Evolutionary conservation across 2,888 invertebrate species (phyloP).

Genomic region (Theretra japonica): DNA sequence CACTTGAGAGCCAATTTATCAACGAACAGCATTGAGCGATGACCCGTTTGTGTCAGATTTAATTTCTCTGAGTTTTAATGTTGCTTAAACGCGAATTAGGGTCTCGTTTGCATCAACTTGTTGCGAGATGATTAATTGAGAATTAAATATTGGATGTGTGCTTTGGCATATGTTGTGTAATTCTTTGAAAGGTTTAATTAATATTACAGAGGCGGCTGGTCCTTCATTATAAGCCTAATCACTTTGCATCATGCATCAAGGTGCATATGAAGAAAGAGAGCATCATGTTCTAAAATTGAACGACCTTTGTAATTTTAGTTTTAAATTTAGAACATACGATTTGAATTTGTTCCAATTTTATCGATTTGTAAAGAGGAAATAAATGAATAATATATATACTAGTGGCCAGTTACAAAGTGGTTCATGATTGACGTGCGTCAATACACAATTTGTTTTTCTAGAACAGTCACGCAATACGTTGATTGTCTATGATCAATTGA

Average conservation of each 20-base stretch:
- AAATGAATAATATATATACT: background rate
- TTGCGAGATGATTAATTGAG: background rate
- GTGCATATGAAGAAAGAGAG: too few relatives aligned
- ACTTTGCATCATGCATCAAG: too few relatives aligned
- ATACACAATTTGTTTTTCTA: slow-evolving; percentile 31
- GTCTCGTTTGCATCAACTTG: slow-evolving; percentile 9
- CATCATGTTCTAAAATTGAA: too few relatives aligned
- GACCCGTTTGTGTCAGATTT: slow-evolving; percentile 10
- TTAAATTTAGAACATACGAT: background rate
- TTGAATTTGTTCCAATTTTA: background rate
- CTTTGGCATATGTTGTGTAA: background rate
- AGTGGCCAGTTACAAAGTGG: slow-evolving; percentile 14
- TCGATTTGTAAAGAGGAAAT: background rate
- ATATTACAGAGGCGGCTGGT: background rate
- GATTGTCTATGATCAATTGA: slow-evolving; percentile 25
- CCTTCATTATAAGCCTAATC: too few relatives aligned
- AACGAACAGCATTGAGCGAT: slow-evolving; percentile 24
- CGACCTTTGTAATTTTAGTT: background rate
- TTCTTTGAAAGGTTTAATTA: background rate
- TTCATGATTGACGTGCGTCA: slow-evolving; percentile 23
- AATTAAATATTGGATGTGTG: slow-evolving; percentile 4
- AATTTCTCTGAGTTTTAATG: background rate
- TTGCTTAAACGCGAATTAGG: slow-evolving; percentile 17
- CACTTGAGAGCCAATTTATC: slow-evolving; percentile 21
- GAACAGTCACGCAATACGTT: slow-evolving; percentile 22